Percentiles rank a stretch among this genome's conserved stretches.
phyloP scores from a whole-genome alignment of 2,888 invertebrate species.

The Limnephilus lunatus region DNA sequence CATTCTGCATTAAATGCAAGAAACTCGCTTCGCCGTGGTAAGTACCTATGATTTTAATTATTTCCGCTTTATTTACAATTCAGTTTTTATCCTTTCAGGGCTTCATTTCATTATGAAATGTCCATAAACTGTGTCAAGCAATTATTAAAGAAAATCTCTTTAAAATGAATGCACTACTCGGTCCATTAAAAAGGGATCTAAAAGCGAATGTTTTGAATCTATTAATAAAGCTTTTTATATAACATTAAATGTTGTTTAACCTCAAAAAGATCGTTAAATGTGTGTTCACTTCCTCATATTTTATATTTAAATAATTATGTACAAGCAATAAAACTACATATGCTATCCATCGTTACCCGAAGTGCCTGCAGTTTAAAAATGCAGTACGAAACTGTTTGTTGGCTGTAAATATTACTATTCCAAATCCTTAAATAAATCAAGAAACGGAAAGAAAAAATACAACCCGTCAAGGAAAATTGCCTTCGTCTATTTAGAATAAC shows the following conservation, averaged over 20 bases:
- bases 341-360: conserved; percentile 31
- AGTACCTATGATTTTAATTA: neutral
- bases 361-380: conserved; percentile 39
- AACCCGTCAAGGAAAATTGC: conserved; percentile 59
- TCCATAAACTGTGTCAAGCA: neutral
- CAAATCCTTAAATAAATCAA: conserved; percentile 53
- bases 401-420: conserved; percentile 56
- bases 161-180: neutral
- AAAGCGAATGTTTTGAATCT: neutral
- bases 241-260: conserved; percentile 7
- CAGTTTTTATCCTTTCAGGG: neutral
- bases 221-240: neutral
- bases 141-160: neutral
- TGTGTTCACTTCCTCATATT: conserved; percentile 22
- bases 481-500: conserved; percentile 65
- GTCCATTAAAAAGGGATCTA: neutral
- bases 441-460: conserved; percentile 47
- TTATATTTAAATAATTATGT: conserved; percentile 10
- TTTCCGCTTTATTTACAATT: neutral
- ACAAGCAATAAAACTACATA: conserved; percentile 32
- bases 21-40: neutral
- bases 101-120: neutral
- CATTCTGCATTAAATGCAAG: neutral
- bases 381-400: conserved; percentile 46
- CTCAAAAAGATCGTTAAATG: conserved; percentile 26